Conservation (phyloP, 1,140 invertebrate genomes). For the Homalodisca vitripennis region DNA sequence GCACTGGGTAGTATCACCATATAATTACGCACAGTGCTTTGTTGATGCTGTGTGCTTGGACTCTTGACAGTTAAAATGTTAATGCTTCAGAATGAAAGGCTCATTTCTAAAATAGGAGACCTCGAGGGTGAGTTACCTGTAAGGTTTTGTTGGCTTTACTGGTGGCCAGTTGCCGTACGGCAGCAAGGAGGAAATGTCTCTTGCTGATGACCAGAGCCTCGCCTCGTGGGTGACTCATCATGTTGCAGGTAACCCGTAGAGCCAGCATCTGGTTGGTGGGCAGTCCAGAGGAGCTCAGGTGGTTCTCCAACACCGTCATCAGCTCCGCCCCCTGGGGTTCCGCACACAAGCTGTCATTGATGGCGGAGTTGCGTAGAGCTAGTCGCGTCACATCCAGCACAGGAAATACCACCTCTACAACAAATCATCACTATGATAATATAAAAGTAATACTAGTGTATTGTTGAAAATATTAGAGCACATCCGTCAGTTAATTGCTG, state of each 20-base stretch:
- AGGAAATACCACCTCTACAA: too few species aligned
- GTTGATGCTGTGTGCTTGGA: too few species aligned
- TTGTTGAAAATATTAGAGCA: too few species aligned
- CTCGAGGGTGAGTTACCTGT: constrained; percentile 57
- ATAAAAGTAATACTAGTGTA: too few species aligned
- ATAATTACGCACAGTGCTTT: too few species aligned
- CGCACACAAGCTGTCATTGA: constrained; percentile 60
- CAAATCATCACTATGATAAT: too few species aligned
- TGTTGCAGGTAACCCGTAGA: constrained; percentile 73
- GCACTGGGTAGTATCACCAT: too few species aligned
- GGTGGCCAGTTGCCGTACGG: constrained; percentile 51
- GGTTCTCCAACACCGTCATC: constrained; percentile 40
- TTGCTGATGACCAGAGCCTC: constrained; percentile 59
- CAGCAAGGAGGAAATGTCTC: constrained; percentile 57
- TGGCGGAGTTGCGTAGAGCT: constrained; percentile 63
- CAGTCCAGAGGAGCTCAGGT: constrained; percentile 44
- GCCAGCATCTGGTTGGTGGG: constrained; percentile 75
- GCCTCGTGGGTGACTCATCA: constrained; percentile 63
- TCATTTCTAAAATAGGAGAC: too few species aligned
- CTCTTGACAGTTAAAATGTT: too few species aligned
- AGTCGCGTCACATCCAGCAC: constrained; percentile 81
- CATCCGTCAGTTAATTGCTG: too few species aligned
- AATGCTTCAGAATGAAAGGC: not conserved
- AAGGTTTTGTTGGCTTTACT: constrained; percentile 40
- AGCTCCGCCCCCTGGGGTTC: constrained; percentile 38